Conservation (phyloP, 2,113 vertebrate genomes). For the Microcebus ravelobensis region DNA sequence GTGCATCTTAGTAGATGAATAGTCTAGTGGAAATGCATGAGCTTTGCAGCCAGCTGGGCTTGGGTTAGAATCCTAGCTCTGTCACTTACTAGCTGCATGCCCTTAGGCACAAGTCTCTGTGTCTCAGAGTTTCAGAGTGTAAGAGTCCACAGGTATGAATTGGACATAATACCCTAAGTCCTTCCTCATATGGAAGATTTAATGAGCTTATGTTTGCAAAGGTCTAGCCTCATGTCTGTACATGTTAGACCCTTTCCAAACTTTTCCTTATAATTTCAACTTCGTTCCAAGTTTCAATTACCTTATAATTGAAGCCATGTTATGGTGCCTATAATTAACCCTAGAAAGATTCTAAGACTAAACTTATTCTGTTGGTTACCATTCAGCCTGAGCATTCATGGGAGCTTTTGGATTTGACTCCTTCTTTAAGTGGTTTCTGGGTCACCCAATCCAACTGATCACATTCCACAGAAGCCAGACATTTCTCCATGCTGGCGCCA, state of each 20-base stretch:
- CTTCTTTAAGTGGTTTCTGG: background rate
- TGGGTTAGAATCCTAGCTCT: background rate
- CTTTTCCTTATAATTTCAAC: background rate
- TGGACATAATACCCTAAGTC: background rate
- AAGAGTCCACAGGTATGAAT: background rate
- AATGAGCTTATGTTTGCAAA: background rate
- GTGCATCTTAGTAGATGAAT: background rate
- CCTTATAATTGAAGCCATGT: background rate
- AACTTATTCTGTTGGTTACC: background rate
- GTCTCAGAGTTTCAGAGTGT: background rate
- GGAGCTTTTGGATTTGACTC: slow-evolving; percentile 1
- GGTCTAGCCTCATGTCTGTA: slow-evolving; percentile 12
- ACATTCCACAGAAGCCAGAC: background rate
- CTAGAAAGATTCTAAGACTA: background rate
- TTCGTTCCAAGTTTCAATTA: slow-evolving; percentile 22
- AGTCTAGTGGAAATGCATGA: background rate
- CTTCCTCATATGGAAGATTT: slow-evolving; percentile 24
- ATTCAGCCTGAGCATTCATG: background rate
- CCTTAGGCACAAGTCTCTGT: background rate
- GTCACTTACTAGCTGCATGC: background rate
- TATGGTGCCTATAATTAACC: slow-evolving; percentile 15
- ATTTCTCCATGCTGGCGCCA: background rate
- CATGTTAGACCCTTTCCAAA: background rate
- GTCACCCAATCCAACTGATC: background rate
- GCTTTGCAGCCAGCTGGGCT: background rate